phyloP scores from a whole-genome alignment of 2,113 vertebrate species.

The Xenotilapia longispinis region DNA sequence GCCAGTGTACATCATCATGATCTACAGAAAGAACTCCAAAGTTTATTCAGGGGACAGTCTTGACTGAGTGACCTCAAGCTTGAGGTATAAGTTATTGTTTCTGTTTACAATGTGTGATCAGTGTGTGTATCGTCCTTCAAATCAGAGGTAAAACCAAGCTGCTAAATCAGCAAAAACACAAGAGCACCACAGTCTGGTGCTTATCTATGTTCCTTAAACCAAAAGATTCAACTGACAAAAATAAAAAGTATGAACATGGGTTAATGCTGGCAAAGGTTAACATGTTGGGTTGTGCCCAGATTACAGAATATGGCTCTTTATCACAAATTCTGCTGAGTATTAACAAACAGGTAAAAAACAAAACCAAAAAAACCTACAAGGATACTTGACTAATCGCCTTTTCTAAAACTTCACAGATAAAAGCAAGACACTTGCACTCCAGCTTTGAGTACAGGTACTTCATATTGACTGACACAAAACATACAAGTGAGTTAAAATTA shows the following conservation, averaged over 20 bases:
- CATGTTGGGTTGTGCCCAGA: constrained; percentile 22
- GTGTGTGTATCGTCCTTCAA: constrained; percentile 30
- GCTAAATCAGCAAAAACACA: constrained; percentile 23
- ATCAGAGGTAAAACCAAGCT: constrained; percentile 14
- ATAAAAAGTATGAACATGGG: not conserved
- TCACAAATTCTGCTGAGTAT: not conserved
- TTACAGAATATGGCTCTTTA: constrained; percentile 9
- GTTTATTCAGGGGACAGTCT: constrained; percentile 5
- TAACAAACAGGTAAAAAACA: not conserved
- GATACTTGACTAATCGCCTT: not conserved
- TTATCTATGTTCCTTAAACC: constrained; percentile 27
- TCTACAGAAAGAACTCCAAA: constrained; percentile 29
- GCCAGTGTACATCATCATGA: constrained; percentile 75
- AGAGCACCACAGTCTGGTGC: constrained; percentile 27
- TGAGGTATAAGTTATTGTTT: constrained; percentile 1
- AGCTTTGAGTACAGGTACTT: not conserved
- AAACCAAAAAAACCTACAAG: not conserved
- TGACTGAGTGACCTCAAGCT: not conserved
- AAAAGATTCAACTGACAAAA: not conserved
- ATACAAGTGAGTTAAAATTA: not conserved
- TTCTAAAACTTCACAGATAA: not conserved
- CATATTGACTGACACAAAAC: not conserved
- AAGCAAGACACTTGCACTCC: not conserved
- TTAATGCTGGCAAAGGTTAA: constrained; percentile 17
- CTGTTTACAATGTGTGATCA: constrained; percentile 24